Percentiles rank a stretch among this genome's conserved stretches.
These are phyloP conservation scores for Herpailurus yagouaroundi DNA, from an alignment of 2,113 vertebrate species.

Conservation along the genomic window DNA sequence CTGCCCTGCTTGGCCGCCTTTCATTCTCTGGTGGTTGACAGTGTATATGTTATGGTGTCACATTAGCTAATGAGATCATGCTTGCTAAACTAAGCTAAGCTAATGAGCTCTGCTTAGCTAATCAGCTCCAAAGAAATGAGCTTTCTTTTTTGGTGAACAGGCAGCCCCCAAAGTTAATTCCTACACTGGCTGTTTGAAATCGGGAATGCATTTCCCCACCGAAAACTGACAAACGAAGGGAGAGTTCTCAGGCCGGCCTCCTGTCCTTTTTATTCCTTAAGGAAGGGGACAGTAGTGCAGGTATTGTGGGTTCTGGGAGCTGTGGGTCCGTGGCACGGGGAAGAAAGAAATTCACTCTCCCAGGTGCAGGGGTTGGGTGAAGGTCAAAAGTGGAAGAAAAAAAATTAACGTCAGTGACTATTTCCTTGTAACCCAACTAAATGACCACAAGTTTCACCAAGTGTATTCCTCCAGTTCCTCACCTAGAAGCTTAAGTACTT, in stretches of 20 bases:
- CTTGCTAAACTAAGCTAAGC: conserved; percentile 82
- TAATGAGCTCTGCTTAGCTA: conserved; percentile 80
- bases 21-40: background rate
- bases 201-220: background rate
- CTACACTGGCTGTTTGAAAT: background rate
- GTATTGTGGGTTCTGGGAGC: too few relatives aligned
- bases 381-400: background rate
- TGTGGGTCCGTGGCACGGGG: accelerated
- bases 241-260: background rate
- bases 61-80: conserved; percentile 82
- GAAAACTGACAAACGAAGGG: background rate
- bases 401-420: background rate
- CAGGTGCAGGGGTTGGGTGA: background rate
- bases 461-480: background rate
- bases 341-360: background rate
- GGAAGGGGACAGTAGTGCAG: accelerated
- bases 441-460: background rate
- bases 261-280: background rate
- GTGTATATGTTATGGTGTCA: background rate
- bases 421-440: background rate
- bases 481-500: background rate
- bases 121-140: conserved; percentile 43
- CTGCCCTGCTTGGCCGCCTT: background rate
- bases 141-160: background rate
- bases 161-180: background rate